Evolutionary conservation across 2,797 vertebrate genomes (phyloP).

Genomic region (Coilia nasus): DNA sequence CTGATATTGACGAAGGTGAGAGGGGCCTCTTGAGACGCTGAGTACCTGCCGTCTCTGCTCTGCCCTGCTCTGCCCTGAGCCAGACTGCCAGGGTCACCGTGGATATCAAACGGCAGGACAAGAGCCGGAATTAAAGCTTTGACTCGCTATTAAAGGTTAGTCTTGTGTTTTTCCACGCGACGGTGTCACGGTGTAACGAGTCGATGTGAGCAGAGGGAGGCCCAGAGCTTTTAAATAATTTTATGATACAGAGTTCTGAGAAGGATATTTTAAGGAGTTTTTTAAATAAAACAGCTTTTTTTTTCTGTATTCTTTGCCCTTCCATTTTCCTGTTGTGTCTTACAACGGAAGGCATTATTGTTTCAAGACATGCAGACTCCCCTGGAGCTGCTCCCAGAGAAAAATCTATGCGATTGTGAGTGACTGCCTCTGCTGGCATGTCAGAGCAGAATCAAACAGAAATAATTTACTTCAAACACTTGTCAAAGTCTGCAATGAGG

Average conservation of each 20-base stretch:
- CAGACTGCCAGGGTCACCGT: conserved; percentile 43
- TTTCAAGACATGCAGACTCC: not conserved
- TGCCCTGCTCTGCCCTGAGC: conserved; percentile 9
- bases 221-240: not conserved
- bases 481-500: conserved; percentile 14
- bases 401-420: not conserved
- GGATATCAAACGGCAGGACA: conserved; percentile 51
- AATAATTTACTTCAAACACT: conserved; percentile 21
- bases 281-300: not conserved
- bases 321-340: not conserved
- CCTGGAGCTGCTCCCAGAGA: not conserved
- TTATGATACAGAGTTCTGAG: not conserved
- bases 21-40: conserved; percentile 41
- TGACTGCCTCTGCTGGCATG: not conserved
- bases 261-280: not conserved
- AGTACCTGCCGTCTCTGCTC: conserved; percentile 37
- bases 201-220: not conserved
- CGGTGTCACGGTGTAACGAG: conserved; percentile 19
- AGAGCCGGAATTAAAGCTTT: conserved; percentile 52
- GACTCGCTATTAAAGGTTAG: conserved; percentile 47
- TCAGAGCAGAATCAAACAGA: not conserved
- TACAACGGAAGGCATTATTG: not conserved
- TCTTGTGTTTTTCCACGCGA: conserved; percentile 35
- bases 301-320: not conserved
- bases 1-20: conserved; percentile 49